Evolutionary conservation across 2,797 vertebrate species (phyloP).

Genomic region (Anolis apletophallus): DNA sequence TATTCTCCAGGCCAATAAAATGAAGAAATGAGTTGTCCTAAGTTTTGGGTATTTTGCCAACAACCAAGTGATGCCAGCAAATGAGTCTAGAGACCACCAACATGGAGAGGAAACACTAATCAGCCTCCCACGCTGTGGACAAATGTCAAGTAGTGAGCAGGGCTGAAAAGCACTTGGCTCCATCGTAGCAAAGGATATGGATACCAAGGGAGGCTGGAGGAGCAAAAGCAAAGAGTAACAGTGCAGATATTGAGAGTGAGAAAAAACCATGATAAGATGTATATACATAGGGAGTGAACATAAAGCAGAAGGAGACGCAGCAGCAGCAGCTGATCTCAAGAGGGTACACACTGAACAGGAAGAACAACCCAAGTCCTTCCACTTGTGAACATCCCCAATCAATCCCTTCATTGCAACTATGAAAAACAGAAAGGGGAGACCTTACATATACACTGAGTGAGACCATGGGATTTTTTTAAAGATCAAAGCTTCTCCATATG

Average conservation of each 20-base stretch:
- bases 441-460: neutral
- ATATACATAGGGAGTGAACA: neutral
- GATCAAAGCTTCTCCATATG: neutral
- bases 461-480: neutral
- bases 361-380: neutral
- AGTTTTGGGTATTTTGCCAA: slow-evolving; percentile 35
- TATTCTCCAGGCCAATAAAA: slow-evolving; percentile 22
- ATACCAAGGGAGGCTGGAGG: slow-evolving; percentile 8
- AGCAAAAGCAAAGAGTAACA: neutral
- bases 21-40: slow-evolving; percentile 29
- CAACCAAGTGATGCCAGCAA: slow-evolving; percentile 24
- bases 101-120: slow-evolving; percentile 43
- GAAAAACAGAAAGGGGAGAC: neutral
- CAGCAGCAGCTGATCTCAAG: no score
- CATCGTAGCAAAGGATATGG: neutral
- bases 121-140: slow-evolving; percentile 38
- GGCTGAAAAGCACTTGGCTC: slow-evolving; percentile 23
- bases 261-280: neutral
- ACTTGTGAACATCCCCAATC: neutral
- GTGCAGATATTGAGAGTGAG: neutral
- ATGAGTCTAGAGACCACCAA: slow-evolving; percentile 41
- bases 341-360: neutral
- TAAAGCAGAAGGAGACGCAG: neutral
- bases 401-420: neutral
- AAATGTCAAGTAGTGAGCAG: slow-evolving; percentile 28